Evolutionary conservation across 2,888 invertebrate genomes (phyloP), one percentile per base, ranked within the genome.

Genomic region (Priocnemis perturbator): DNA sequence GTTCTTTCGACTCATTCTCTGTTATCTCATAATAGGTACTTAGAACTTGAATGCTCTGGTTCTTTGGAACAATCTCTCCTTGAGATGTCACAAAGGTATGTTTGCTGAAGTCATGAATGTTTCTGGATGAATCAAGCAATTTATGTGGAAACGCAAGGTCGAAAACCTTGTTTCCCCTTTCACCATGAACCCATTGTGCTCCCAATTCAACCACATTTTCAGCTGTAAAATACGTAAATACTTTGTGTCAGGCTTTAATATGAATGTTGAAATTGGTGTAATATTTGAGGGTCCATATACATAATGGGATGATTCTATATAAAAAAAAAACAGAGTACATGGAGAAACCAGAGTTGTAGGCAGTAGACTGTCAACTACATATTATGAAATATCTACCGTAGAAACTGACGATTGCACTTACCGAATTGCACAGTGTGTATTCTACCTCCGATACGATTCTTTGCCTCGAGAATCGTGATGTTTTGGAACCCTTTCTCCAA

Each of bases 121-220:
- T 69, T 47, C 64, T 66, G 0, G 81, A 85, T 5, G 85, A 81
- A 23, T 77, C 89, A 2, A 91, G 79, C 15, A 91, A 89, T 73
- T 91, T 89, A 0, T 84, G 67, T 1, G 81, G 78, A 0, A 75
- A 77, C 0, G 92, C 92, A 58, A 92, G 83, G 52, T 92, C 90
- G 79, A 90, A 93, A 0, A 93, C 91, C 23, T 91, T 81, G 87
- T 94, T 93, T 57, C 90, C 91, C 83, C 91, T 89, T 84, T 94
- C 93, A 0, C 95, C 95, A 77, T 95, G 94, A 65, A 94, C 93
- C 95, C 95, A 96, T 77, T 95, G 95, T 56, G 94, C 95, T 0
- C 95, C 95, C 60, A 95, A 83, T 85, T 96, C 95, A 4, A 95
- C 89, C 4, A 91, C 88, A 72, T 90, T 91, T 0, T 91, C 91